phyloP scores from a whole-genome alignment of 2,888 invertebrate species.

The Baronia brevicornis region DNA sequence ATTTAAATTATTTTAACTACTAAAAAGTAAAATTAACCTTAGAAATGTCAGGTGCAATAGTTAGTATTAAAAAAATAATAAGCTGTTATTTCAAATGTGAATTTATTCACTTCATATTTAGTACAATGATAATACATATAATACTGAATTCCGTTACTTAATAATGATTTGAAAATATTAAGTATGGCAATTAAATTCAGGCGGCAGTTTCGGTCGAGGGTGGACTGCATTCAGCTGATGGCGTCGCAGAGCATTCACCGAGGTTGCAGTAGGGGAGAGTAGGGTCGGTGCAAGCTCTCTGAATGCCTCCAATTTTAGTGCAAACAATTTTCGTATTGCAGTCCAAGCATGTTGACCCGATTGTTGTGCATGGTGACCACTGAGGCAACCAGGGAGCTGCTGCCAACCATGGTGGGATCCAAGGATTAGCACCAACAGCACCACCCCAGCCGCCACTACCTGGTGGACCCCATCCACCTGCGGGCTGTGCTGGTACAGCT shows the following conservation, averaged over 20 bases:
- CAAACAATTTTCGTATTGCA: slow-evolving; percentile 54
- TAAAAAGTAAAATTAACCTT: no score
- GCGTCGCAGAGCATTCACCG: slow-evolving; percentile 64
- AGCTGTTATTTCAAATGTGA: no score
- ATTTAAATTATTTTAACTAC: no score
- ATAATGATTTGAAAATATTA: no score
- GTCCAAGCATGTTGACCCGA: slow-evolving; percentile 48
- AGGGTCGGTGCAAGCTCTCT: slow-evolving; percentile 52
- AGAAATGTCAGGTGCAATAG: no score
- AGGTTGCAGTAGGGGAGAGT: slow-evolving; percentile 58
- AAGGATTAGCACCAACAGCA: slow-evolving; percentile 41
- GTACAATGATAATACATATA: no score
- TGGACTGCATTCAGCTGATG: slow-evolving; percentile 46
- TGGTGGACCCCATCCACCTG: slow-evolving; percentile 23
- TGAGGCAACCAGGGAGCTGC: slow-evolving; percentile 55
- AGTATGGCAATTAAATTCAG: slow-evolving; percentile 18
- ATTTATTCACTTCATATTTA: no score
- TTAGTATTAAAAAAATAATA: no score
- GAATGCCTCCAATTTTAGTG: slow-evolving; percentile 55
- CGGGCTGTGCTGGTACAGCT: slow-evolving; percentile 39
- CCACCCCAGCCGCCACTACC: slow-evolving; percentile 21
- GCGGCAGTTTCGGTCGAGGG: slow-evolving; percentile 18
- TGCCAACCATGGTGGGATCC: slow-evolving; percentile 60
- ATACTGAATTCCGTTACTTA: no score
- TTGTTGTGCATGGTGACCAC: slow-evolving; percentile 48